These are phyloP conservation scores for Pammene fasciana DNA, from an alignment of 2,888 invertebrate species.

Conservation along the genomic window DNA sequence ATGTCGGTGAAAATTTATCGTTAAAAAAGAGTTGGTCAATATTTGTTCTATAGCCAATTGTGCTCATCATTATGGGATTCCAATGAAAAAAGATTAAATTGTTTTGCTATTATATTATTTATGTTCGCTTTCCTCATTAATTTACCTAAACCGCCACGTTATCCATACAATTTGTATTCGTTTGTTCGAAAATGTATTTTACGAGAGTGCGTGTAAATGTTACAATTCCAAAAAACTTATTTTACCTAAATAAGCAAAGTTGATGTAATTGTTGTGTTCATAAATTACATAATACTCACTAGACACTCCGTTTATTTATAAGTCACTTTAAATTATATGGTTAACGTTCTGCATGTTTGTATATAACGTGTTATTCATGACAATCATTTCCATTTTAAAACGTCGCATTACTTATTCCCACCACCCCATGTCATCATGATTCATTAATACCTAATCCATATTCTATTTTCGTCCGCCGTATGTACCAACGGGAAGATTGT, in stretches of 20 bases:
- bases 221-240: too few relatives aligned
- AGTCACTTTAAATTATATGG: slow-evolving; percentile 9
- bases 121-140: slow-evolving; percentile 12
- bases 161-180: slow-evolving; percentile 3
- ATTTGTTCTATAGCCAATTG: background rate
- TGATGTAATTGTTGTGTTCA: background rate
- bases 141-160: slow-evolving; percentile 9
- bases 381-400: slow-evolving; percentile 17
- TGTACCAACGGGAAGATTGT: slow-evolving; percentile 38
- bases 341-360: slow-evolving; percentile 8
- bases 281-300: too few relatives aligned
- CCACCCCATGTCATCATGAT: slow-evolving; percentile 25
- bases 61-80: background rate
- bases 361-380: slow-evolving; percentile 12
- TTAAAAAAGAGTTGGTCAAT: background rate
- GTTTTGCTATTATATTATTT: too few relatives aligned
- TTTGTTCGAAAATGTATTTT: background rate
- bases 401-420: slow-evolving; percentile 14
- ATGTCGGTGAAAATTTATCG: background rate
- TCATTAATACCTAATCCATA: slow-evolving; percentile 23
- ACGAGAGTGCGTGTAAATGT: too few relatives aligned
- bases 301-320: too few relatives aligned
- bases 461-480: slow-evolving; percentile 24
- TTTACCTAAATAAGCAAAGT: too few relatives aligned
- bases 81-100: background rate